A percentile compares a stretch with the other conserved stretches of the same genome.
Evolutionary conservation across 2,113 vertebrate genomes (phyloP).

Genomic region (Heterochromis multidens): DNA sequence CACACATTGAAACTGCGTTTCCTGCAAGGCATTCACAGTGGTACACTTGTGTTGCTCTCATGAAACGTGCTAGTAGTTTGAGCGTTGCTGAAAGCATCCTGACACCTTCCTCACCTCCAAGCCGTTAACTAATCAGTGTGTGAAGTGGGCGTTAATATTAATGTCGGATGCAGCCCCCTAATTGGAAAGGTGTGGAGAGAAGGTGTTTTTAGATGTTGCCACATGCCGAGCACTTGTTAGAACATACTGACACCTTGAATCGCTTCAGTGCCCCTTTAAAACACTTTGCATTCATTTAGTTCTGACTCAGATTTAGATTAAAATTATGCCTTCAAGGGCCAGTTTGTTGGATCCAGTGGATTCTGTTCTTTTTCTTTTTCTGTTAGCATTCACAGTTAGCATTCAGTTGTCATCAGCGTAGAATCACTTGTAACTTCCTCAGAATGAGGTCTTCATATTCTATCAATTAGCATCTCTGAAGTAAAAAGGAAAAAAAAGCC

Average conservation of each 20-base stretch:
- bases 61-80: background rate
- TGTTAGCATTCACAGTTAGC: background rate
- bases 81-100: background rate
- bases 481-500: background rate
- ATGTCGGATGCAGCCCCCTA: background rate
- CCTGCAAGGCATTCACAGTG: background rate
- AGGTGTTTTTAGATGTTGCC: background rate
- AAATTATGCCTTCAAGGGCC: background rate
- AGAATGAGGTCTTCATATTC: rapidly evolving
- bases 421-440: background rate
- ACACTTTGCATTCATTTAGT: background rate
- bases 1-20: background rate
- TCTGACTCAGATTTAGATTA: background rate
- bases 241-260: background rate
- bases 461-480: background rate
- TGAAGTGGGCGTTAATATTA: background rate
- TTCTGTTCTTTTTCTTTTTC: no score
- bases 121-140: background rate
- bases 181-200: background rate
- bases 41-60: background rate
- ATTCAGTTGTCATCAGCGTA: background rate
- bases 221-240: background rate
- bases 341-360: background rate
- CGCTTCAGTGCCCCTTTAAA: background rate
- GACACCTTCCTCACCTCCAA: background rate